Conservation (phyloP, 1,140 invertebrate genomes). For the Diabrotica undecimpunctata region DNA sequence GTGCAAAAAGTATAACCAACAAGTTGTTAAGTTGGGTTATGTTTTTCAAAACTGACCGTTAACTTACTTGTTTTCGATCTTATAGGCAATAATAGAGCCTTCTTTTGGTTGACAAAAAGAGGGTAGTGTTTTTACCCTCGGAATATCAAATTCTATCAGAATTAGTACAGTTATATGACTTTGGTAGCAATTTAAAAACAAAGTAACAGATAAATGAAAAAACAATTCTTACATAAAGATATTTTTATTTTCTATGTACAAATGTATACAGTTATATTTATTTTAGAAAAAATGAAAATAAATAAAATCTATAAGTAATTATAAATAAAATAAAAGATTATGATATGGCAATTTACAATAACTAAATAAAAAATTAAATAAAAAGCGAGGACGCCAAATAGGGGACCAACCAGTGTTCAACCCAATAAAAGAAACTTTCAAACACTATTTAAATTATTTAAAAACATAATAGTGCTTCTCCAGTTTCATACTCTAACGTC, state of each 20-base stretch:
- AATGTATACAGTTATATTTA: slow-evolving; percentile 34
- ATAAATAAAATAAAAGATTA: slow-evolving; percentile 5
- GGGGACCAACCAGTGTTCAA: neutral
- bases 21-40: too few relatives aligned
- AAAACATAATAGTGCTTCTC: neutral
- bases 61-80: too few relatives aligned
- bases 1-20: too few relatives aligned
- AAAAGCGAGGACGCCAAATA: neutral
- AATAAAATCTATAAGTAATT: slow-evolving; percentile 16
- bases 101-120: too few relatives aligned
- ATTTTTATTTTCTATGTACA: slow-evolving; percentile 34
- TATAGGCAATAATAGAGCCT: too few relatives aligned
- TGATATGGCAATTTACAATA: slow-evolving; percentile 21
- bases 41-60: too few relatives aligned
- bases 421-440: neutral
- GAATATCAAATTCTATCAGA: too few relatives aligned
- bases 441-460: neutral
- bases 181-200: too few relatives aligned
- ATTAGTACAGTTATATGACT: too few relatives aligned
- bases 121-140: too few relatives aligned
- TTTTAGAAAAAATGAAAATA: slow-evolving; percentile 24
- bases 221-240: slow-evolving; percentile 24
- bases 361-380: neutral
- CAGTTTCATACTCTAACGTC: neutral
- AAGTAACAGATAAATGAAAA: too few relatives aligned